Base-by-base conservation (phyloP, 2,113 vertebrate species). In the Coregonus clupeaformis region DNA sequence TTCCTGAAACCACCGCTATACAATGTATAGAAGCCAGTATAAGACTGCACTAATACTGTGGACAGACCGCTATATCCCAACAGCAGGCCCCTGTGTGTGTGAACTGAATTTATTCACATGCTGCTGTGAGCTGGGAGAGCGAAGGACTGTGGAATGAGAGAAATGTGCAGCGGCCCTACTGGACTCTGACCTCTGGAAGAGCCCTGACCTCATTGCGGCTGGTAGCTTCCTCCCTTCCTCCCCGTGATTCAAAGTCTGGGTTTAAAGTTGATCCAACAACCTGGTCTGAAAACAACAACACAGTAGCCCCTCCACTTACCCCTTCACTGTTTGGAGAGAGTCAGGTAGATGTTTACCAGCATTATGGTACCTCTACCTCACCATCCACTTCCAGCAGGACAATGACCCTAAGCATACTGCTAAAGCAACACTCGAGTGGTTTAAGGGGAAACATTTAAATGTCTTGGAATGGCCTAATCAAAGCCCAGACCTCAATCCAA, bases 171-270 rank as follows among this genome's bases (percentile, higher is more conserved):
- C 36, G 2, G 55, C 68, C 78, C 68, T 78, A 62, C 32, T 55
- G 72, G 67, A 79, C 77, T 71, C 70, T 71, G 80, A 86, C 78
- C 78, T 65, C 63, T 27, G 13, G 18, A 16, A 55, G 18, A 65
- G 62, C 75, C 60, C 9, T 18, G 75, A 79, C 78, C 32, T 36
- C 32, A 55, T 27, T 47, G 72, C 18, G 49, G 49, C 49, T 27
- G 27, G 1, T 27, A 4, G 16, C 49, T 27, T 27, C 27, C 27
- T 14, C 14, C 49, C 14, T 18, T 14, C 49, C 16, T 52, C 49
- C 49, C 0, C 3, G 16, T 18, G 49, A 52, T 9, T 42, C 36
- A 42, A 42, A n/a, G 1, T 20, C 20, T 60, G 57, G 29, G 6
- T 24, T 25, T 29, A 63, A 12, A 22, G 9, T 4, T 25, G 22